Conservation (phyloP, 2,888 invertebrate genomes). For the Aphodius sticticus region DNA sequence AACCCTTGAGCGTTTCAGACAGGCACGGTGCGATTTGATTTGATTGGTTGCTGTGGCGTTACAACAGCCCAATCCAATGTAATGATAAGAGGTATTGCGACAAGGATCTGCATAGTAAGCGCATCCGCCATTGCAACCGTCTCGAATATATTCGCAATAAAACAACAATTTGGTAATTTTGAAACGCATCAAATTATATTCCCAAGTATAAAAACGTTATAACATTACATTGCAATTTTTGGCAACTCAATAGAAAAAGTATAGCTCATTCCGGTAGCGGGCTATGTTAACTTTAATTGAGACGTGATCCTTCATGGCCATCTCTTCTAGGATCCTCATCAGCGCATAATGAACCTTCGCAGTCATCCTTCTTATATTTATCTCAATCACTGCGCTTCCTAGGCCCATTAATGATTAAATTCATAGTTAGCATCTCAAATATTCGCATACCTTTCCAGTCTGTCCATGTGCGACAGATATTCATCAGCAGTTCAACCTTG, state of each 20-base stretch:
- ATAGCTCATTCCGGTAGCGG: constrained; percentile 30
- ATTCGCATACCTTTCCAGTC: constrained; percentile 26
- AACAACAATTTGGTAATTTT: background rate
- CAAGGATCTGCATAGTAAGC: background rate
- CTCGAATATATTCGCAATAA: background rate
- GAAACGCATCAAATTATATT: background rate
- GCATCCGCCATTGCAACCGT: too few relatives aligned
- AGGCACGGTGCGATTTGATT: too few relatives aligned
- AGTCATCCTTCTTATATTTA: constrained; percentile 32
- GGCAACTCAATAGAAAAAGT: constrained; percentile 32
- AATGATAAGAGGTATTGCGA: background rate
- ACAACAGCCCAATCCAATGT: too few relatives aligned
- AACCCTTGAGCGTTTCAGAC: too few relatives aligned
- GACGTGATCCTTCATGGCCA: constrained; percentile 27
- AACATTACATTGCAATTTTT: background rate
- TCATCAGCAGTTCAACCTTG: constrained; percentile 57
- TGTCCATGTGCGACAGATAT: constrained; percentile 42
- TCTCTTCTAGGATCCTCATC: constrained; percentile 29
- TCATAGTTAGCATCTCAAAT: background rate
- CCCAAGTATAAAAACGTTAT: background rate
- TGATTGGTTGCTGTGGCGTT: too few relatives aligned
- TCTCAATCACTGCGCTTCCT: constrained; percentile 28
- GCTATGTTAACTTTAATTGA: constrained; percentile 35
- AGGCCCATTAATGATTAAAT: background rate
- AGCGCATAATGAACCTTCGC: constrained; percentile 28